Evolutionary conservation across 2,888 invertebrate genomes (phyloP).

Genomic region (Oscheius sp.): DNA sequence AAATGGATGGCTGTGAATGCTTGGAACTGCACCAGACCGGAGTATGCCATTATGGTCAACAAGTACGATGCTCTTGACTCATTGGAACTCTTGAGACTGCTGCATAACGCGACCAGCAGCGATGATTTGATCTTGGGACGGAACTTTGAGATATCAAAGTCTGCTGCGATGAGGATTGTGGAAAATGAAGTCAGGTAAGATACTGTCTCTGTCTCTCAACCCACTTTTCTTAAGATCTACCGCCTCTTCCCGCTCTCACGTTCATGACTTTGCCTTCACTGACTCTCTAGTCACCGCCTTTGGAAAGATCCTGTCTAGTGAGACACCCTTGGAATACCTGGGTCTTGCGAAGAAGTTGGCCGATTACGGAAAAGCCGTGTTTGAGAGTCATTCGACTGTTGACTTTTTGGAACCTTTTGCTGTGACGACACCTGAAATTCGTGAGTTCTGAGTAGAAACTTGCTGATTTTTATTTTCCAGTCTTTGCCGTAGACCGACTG

Average conservation of each 20-base stretch:
- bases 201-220: neutral
- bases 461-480: constrained; percentile 41
- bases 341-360: constrained; percentile 48
- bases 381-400: constrained; percentile 47
- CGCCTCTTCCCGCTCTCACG: constrained; percentile 36
- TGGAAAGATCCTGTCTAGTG: constrained; percentile 50
- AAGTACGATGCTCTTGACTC: constrained; percentile 57
- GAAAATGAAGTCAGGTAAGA: constrained; percentile 44
- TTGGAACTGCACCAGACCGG: constrained; percentile 66
- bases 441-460: constrained; percentile 38
- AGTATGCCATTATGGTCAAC: constrained; percentile 56
- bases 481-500: constrained; percentile 56
- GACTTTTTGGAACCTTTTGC: constrained; percentile 54
- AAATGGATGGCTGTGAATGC: constrained; percentile 62
- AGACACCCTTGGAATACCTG: constrained; percentile 55
- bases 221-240: constrained; percentile 11
- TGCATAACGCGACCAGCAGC: constrained; percentile 52
- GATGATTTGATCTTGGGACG: constrained; percentile 49
- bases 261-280: constrained; percentile 52
- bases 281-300: constrained; percentile 43
- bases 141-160: constrained; percentile 56
- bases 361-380: constrained; percentile 56
- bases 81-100: constrained; percentile 45
- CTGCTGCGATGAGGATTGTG: constrained; percentile 48
- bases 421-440: constrained; percentile 51